phyloP scores from a whole-genome alignment of 2,113 vertebrate genomes.

The Vidua chalybeata region DNA sequence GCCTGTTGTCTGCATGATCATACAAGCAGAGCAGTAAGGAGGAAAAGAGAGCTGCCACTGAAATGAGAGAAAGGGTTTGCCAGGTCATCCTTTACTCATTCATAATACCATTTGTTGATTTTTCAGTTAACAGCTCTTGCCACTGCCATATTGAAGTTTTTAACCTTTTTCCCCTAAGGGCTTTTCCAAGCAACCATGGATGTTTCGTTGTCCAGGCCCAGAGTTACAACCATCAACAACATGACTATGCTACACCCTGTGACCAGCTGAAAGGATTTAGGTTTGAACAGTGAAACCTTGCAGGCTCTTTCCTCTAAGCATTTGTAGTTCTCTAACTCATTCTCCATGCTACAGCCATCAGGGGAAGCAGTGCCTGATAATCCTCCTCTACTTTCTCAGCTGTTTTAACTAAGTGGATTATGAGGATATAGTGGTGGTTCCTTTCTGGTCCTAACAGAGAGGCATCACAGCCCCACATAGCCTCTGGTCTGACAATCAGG shows the following conservation, averaged over 20 bases:
- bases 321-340: not conserved
- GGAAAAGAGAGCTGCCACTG: not conserved
- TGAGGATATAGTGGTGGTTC: not conserved
- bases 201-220: not conserved
- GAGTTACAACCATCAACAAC: accelerated
- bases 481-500: accelerated
- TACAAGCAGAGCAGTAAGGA: not conserved
- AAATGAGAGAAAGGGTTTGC: not conserved
- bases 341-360: not conserved
- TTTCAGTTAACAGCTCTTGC: not conserved
- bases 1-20: not conserved
- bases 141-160: not conserved
- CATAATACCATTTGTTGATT: not conserved
- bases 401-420: not conserved
- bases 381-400: not conserved
- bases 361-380: not conserved
- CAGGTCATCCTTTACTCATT: not conserved
- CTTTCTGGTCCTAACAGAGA: not conserved
- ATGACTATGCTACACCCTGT: not conserved
- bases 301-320: not conserved
- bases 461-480: not conserved
- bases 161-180: not conserved
- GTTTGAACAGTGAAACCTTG: not conserved
- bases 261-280: not conserved
- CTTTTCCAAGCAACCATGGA: not conserved